Evolutionary conservation across 1,140 invertebrate genomes (phyloP).

Genomic region (Adelges cooleyi): DNA sequence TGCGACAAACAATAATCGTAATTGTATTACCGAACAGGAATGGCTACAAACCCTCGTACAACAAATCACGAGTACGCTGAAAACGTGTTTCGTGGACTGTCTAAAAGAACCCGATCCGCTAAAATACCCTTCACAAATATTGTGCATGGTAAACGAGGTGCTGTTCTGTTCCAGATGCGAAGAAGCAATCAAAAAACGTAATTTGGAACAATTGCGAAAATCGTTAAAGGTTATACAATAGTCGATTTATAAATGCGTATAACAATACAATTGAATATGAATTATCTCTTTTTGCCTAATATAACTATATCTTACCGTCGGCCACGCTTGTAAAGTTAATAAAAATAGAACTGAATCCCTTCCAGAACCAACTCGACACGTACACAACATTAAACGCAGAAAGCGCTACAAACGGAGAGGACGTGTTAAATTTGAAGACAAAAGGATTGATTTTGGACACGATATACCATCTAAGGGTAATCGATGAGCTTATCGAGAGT

Average conservation of each 20-base stretch:
- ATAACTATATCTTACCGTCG: no score
- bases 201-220: constrained; percentile 44
- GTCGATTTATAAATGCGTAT: background rate
- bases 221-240: constrained; percentile 36
- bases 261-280: background rate
- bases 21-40: background rate
- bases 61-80: constrained; percentile 72
- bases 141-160: constrained; percentile 57
- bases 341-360: background rate
- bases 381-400: constrained; percentile 49
- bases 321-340: no score
- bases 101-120: constrained; percentile 57
- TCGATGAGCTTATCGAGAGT: constrained; percentile 60
- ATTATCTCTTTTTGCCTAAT: no score
- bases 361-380: constrained; percentile 47
- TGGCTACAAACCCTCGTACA: constrained; percentile 71
- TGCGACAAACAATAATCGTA: constrained; percentile 30
- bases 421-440: constrained; percentile 50
- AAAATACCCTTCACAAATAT: constrained; percentile 75
- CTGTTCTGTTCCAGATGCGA: constrained; percentile 73
- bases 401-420: constrained; percentile 34
- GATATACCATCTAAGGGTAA: constrained; percentile 77
- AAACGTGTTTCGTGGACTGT: constrained; percentile 55
- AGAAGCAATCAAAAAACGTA: constrained; percentile 57
- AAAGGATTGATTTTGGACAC: constrained; percentile 82